phyloP scores from a whole-genome alignment of 1,140 invertebrate species.

The Harlomillsia oculata region DNA sequence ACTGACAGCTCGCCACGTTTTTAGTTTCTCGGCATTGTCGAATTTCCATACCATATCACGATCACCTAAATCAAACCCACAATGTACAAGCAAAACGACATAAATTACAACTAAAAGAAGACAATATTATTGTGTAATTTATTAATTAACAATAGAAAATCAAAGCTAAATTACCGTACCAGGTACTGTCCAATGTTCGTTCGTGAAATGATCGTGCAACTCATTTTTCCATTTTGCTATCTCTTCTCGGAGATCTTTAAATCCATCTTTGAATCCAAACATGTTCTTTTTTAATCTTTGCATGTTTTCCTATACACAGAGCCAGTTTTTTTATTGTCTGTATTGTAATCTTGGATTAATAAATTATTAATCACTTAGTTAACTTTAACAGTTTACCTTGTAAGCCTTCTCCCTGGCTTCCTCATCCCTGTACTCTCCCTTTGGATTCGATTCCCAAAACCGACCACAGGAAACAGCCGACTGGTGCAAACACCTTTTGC shows the following conservation, averaged over 20 bases:
- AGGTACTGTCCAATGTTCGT: constrained; percentile 47
- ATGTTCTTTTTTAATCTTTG: constrained; percentile 8
- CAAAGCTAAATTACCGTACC: constrained; percentile 38
- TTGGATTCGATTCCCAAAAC: constrained; percentile 55
- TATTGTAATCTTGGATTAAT: neutral
- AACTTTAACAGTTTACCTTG: constrained; percentile 9
- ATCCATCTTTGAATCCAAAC: constrained; percentile 43
- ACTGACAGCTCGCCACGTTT: constrained; percentile 61
- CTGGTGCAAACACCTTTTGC: no score
- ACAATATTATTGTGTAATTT: no score
- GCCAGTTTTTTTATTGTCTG: no score
- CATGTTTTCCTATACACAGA: no score
- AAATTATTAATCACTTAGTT: neutral
- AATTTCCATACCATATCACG: constrained; percentile 61
- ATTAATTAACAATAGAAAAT: no score
- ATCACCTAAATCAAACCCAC: constrained; percentile 44
- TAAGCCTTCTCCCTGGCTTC: neutral
- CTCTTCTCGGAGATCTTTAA: constrained; percentile 56
- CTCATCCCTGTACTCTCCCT: constrained; percentile 49
- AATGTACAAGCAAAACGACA: neutral
- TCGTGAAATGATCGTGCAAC: constrained; percentile 51
- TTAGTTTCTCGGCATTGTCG: constrained; percentile 48
- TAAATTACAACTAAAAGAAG: no score
- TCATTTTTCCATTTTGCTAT: constrained; percentile 57
- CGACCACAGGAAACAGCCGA: neutral